Base-by-base conservation (phyloP, 1,140 invertebrate genomes). In the Temnothorax curvispinosus region DNA sequence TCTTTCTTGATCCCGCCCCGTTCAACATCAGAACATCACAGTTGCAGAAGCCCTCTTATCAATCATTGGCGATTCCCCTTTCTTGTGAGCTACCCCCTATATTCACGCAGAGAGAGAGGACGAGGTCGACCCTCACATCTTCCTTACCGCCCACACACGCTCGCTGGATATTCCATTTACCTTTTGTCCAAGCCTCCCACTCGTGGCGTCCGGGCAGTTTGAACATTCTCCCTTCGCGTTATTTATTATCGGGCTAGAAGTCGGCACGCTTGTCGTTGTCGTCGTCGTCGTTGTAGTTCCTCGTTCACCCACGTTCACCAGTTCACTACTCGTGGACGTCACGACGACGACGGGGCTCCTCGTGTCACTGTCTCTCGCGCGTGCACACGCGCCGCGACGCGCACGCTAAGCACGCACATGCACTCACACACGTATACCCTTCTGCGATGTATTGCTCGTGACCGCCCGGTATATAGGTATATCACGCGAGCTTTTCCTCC, bases 171-270 rank as follows among this genome's bases (percentile, higher is more conserved):
- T 64, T 76, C 56, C 87, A 82, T 91, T 91, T 94, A 94, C 94
- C 94, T 94, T 94, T 94, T 27, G 93, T 93, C 93, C 91, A 93
- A 58, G 92, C 89, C 84, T 95, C 94, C 91, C 93, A 92, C 60
- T 95, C 94, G 67, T 94, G 94, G 35, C 92, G 92, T 86, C 91
- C 92, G 52, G 92, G 86, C 78, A 95, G 89, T 91, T 94, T 95
- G 90, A 95, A 95, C 94, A 94, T 94, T 92, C 93, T 88, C n/a
- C 81, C 77, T 56, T 81, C 50, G 62, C 62, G 78, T 88, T 86
- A 88, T 91, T 87, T 87, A 84, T 90, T 56, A 41, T 77, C 71
- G 65, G 52, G n/a, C 21, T 50, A 65, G 41, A 86, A 18, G 35
- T 76, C 47, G 32, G 27, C 38, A 77, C 50, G 27, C 27, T 27